Base-by-base conservation (phyloP, 1,140 invertebrate genomes). In the Sitodiplosis mosellana region DNA sequence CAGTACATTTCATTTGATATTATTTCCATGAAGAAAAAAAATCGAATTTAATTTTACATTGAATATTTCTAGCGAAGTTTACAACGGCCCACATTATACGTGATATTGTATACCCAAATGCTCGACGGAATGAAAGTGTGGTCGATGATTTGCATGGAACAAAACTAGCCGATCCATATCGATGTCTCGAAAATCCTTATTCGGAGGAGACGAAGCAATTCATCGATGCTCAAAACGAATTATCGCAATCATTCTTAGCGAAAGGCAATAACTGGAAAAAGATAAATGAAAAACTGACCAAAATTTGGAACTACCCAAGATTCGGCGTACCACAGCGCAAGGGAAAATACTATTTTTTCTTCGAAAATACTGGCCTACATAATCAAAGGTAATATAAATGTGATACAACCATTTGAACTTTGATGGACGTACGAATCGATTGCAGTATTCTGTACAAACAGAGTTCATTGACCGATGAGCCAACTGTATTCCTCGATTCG, bases 101-200 rank as follows among this genome's bases (percentile, higher is more conserved):
- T 5, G 8, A 20, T 4, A 27, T 27, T 27, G 10, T 5, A 27
- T 95, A 94, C 68, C 90, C 90, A 2, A 63, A 72, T 49, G 77
- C 76, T 42, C 66, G 79, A 48, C 72, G 86, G 53, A 87, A 93
- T 64, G 82, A 86, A 51, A 68, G 69, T 45, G 70, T 85, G 41
- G 64, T 80, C 33, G 90, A 95, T 52, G 73, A 80, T 57, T 86
- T 83, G 63, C 83, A 89, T 69, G 88, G 87, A 37, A 69, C 70
- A 36, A 76, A 88, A 75, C 87, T 97, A 50, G 50, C 64, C 52
- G 94, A 99, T 70, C 87, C 90, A 0, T 99, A 98, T 64, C 78
- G 92, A 42, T 98, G 91, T 90, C 64, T 99, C 20, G 95, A 99
- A 69, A 85, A 98, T 69, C 91, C 92, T 1, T 88, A 98, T 61